Base-by-base conservation (phyloP, 2,797 vertebrate genomes). In the Siniperca undulata region DNA sequence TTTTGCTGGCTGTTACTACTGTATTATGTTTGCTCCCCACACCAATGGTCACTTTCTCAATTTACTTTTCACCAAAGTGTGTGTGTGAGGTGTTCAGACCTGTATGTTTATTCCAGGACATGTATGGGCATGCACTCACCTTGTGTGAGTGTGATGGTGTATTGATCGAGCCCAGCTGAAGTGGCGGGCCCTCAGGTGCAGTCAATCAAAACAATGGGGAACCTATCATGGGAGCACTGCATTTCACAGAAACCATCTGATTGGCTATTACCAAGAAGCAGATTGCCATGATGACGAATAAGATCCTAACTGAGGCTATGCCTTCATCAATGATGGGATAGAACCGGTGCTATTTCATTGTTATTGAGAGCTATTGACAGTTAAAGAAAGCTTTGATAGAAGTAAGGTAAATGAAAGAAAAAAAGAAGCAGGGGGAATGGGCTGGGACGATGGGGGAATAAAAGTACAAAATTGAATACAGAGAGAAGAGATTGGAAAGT, bases 311-410 rank as follows among this genome's bases (percentile, higher is more conserved):
- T 58, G 86, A 89, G 85, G 83, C 89, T 74, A 78, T 82, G 89
- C 83, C 89, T 92, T 94, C 90, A 92, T 93, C 93, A 91, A 90
- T 87, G 82, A 90, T 76, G 81, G 91, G 88, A 91, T 87, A 83
- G 91, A 92, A 91, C 86, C 71, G 65, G 85, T 82, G 81, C 89
- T 93, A 85, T 93, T 91, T 94, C 92, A 95, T 87, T 93, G 91
- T 95, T 94, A 94, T 91, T 94, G 93, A 95, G 87, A 88, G 90
- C 85, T 93, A 95, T 93, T 92, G 93, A 93, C 91, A 90, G 88
- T 27, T 27, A 27, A 27, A 27, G 76, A 70, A 85, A 71, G 62
- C 77, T 62, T 68, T 78, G 70, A 90, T 76, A 91, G 89, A 89
- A 89, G 76, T 78, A 62, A 75, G 64, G 70, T 84, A 77, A 76